These are phyloP conservation scores for Dryoscopus gambensis DNA, from an alignment of 2,113 vertebrate genomes.

Conservation along the genomic window DNA sequence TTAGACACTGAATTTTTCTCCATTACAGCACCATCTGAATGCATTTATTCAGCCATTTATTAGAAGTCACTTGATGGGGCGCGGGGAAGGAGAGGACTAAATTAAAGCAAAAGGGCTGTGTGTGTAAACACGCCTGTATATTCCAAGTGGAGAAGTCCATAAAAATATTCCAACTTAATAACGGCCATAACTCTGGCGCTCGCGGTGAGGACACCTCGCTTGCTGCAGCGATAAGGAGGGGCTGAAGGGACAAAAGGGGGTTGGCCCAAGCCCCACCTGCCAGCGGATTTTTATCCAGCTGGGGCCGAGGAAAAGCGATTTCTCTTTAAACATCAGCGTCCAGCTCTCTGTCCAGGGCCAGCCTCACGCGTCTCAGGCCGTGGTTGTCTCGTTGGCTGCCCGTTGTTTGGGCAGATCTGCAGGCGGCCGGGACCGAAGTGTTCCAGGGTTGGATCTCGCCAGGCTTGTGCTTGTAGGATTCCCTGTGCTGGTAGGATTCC, in stretches of 20 bases:
- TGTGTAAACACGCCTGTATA: not conserved
- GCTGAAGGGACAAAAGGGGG: not conserved
- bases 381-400: not conserved
- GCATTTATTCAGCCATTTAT: slow-evolving; percentile 41
- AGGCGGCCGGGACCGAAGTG: slow-evolving; percentile 17
- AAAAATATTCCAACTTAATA: slow-evolving; percentile 18
- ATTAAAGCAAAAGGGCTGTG: not conserved
- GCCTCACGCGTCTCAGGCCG: not conserved
- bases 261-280: not conserved
- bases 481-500: no score
- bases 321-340: not conserved
- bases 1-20: slow-evolving; percentile 56
- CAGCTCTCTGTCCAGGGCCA: not conserved
- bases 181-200: not conserved
- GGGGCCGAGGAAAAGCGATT: not conserved
- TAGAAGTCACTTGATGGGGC: slow-evolving; percentile 11
- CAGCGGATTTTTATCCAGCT: not conserved
- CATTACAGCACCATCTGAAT: slow-evolving; percentile 49
- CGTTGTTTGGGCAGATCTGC: slow-evolving; percentile 25
- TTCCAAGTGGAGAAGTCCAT: not conserved
- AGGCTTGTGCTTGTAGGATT: no score
- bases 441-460: not conserved
- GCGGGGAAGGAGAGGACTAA: not conserved
- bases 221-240: not conserved
- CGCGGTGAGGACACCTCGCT: not conserved